Percentiles rank a stretch among this genome's conserved stretches.
Conservation (phyloP, 2,113 vertebrate species). For the Leptobrachium leishanense region DNA sequence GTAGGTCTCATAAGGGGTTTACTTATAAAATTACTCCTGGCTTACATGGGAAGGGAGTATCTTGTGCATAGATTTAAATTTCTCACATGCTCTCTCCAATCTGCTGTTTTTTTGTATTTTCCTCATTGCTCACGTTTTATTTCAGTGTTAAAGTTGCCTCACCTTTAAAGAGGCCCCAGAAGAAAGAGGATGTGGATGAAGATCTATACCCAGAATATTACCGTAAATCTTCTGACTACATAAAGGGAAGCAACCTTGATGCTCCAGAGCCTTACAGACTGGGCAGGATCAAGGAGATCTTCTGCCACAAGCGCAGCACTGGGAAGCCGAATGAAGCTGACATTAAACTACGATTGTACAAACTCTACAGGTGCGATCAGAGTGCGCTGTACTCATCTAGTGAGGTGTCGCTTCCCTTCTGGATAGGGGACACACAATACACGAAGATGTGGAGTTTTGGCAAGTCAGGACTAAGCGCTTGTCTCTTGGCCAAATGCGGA, state of each 20-base stretch:
- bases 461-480: too few relatives aligned
- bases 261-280: conserved; percentile 86
- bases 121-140: too few relatives aligned
- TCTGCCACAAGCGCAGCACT: conserved; percentile 78
- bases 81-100: too few relatives aligned
- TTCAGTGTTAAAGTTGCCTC: conserved; percentile 81
- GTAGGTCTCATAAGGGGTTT: conserved; percentile 56
- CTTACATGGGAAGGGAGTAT: too few relatives aligned
- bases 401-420: too few relatives aligned
- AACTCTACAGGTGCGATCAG: conserved; percentile 82
- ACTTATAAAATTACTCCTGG: too few relatives aligned
- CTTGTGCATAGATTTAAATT: too few relatives aligned
- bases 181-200: conserved; percentile 88
- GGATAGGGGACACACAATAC: too few relatives aligned
- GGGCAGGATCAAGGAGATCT: conserved; percentile 88
- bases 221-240: conserved; percentile 92
- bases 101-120: too few relatives aligned
- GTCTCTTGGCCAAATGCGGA: too few relatives aligned
- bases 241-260: conserved; percentile 93
- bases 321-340: conserved; percentile 77
- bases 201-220: conserved; percentile 92
- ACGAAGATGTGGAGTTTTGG: too few relatives aligned
- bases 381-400: too few relatives aligned
- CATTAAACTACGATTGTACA: conserved; percentile 83
- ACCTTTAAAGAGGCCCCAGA: conserved; percentile 81